phyloP scores from a whole-genome alignment of 1,140 invertebrate species.

The Pseudomyrmex flavicornis region DNA sequence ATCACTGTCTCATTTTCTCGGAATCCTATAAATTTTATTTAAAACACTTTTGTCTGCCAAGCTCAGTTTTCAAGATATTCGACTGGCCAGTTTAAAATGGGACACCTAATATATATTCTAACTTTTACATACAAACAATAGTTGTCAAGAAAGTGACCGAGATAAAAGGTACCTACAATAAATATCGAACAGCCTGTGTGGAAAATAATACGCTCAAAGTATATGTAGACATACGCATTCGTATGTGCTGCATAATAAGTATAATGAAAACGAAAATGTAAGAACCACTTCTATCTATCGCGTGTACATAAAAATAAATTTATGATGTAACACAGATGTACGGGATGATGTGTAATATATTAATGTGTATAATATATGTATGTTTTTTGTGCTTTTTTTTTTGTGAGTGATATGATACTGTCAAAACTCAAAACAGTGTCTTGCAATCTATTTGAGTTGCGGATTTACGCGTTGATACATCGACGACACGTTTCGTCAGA shows the following conservation, averaged over 20 bases:
- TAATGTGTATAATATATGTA: slow-evolving; percentile 38
- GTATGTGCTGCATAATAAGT: slow-evolving; percentile 7
- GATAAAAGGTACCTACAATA: slow-evolving; percentile 32
- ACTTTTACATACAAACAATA: background rate
- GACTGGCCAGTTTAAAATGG: no score
- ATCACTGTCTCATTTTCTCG: no score
- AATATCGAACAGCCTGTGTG: slow-evolving; percentile 61
- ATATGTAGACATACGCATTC: slow-evolving; percentile 71
- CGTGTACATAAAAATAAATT: slow-evolving; percentile 27
- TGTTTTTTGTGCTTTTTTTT: slow-evolving; percentile 37
- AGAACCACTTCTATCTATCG: background rate
- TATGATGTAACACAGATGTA: slow-evolving; percentile 29
- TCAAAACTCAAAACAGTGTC: background rate
- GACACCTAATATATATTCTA: background rate
- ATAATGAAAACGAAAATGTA: slow-evolving; percentile 21
- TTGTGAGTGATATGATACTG: background rate
- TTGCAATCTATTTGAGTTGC: background rate
- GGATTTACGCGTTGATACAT: slow-evolving; percentile 17
- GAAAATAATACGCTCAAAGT: slow-evolving; percentile 77
- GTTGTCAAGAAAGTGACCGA: background rate
- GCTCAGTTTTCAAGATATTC: no score
- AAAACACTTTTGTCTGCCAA: no score
- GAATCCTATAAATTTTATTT: no score
- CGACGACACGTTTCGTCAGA: background rate
- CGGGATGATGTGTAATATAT: slow-evolving; percentile 43